Conservation (phyloP, 1,140 invertebrate species). For the Bacillus rossius region DNA sequence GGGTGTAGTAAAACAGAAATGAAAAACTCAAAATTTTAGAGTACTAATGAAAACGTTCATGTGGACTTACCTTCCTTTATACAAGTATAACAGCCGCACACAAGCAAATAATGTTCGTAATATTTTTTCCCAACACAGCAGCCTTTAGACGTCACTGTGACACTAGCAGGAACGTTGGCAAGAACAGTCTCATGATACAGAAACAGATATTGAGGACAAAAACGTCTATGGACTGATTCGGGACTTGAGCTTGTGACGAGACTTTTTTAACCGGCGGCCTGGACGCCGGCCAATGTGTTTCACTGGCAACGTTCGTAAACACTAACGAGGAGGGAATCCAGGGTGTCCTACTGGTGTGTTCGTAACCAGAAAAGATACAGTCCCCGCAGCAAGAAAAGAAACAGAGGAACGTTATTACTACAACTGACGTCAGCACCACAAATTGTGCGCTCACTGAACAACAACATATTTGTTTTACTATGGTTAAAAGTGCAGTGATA, state of each 20-base stretch:
- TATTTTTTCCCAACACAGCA: background rate
- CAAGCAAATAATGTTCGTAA: background rate
- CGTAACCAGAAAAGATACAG: constrained; percentile 3
- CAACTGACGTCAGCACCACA: too few relatives aligned
- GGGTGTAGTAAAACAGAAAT: too few relatives aligned
- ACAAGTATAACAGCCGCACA: background rate
- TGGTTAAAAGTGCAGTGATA: background rate
- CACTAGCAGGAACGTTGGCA: background rate
- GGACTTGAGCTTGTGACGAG: background rate
- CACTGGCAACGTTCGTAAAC: constrained; percentile 37
- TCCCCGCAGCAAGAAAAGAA: constrained; percentile 37
- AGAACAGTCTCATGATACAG: background rate
- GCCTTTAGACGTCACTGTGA: background rate
- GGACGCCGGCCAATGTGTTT: background rate
- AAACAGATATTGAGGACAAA: background rate
- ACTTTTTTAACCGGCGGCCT: background rate
- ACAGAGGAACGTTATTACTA: constrained; percentile 6
- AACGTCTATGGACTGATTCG: background rate
- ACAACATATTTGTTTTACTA: background rate
- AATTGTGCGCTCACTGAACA: background rate
- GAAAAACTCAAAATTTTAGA: too few relatives aligned
- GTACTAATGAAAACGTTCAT: too few relatives aligned
- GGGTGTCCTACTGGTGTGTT: constrained; percentile 41
- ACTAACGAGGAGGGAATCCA: constrained; percentile 54
- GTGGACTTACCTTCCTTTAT: too few relatives aligned